Conservation (phyloP, 2,888 invertebrate species). For the Pilophorus perplexus region DNA sequence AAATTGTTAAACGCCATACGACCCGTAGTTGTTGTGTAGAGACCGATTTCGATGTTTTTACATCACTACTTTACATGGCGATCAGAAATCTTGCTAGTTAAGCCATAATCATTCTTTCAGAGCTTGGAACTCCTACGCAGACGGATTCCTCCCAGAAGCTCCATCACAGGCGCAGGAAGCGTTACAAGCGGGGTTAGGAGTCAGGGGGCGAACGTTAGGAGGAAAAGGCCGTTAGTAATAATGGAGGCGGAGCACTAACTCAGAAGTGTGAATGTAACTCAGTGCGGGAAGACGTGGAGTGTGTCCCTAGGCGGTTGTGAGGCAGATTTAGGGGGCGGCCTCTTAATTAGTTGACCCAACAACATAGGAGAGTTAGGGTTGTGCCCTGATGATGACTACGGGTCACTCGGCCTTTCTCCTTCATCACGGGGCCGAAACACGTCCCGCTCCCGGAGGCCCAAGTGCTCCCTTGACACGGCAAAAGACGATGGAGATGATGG, state of each 20-base stretch:
- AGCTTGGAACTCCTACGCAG: background rate
- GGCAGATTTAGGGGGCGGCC: slow-evolving; percentile 38
- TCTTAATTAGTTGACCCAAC: slow-evolving; percentile 40
- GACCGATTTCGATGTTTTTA: no score
- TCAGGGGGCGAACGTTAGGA: background rate
- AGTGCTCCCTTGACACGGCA: background rate
- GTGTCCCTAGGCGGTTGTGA: slow-evolving; percentile 39
- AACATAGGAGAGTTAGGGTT: background rate
- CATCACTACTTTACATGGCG: no score
- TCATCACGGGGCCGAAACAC: slow-evolving; percentile 3
- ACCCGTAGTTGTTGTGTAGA: no score
- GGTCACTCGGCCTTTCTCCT: slow-evolving; percentile 36
- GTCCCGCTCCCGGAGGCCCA: slow-evolving; percentile 11
- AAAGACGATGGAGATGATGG: no score
- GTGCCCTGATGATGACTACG: slow-evolving; percentile 27
- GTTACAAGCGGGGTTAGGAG: background rate
- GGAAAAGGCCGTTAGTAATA: slow-evolving; percentile 33
- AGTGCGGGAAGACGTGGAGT: slow-evolving; percentile 38
- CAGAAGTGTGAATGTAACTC: slow-evolving; percentile 41
- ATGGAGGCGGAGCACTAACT: slow-evolving; percentile 36
- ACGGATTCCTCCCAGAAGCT: background rate
- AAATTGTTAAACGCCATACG: no score
- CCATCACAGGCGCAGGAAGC: background rate
- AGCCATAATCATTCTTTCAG: no score
- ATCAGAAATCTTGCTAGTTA: no score